Conservation (phyloP, 1,140 invertebrate species). For the Drosophila kohkoa region DNA sequence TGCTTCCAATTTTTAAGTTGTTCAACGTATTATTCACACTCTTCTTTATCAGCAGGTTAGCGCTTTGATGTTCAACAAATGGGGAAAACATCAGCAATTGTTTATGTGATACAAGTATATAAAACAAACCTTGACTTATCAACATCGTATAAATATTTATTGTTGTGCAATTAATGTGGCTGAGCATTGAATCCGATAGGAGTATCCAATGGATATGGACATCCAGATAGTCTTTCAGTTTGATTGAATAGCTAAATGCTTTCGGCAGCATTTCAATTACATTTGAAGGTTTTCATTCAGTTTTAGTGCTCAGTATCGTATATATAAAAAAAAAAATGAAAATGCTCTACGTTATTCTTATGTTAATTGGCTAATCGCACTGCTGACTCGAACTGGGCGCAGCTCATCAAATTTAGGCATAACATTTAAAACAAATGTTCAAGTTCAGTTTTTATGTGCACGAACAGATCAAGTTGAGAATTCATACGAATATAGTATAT, state of each 20-base stretch:
- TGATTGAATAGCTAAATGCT: conserved; percentile 43
- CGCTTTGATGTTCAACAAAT: conserved; percentile 34
- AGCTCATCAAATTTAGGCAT: conserved; percentile 45
- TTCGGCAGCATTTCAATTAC: conserved; percentile 50
- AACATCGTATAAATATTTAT: conserved; percentile 41
- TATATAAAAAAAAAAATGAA: conserved; percentile 28
- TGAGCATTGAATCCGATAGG: conserved; percentile 5
- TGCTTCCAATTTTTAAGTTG: neutral
- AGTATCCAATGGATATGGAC: conserved; percentile 13
- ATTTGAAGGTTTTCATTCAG: conserved; percentile 40
- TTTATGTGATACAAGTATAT: conserved; percentile 51
- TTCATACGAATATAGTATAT: no score
- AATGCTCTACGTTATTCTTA: conserved; percentile 46
- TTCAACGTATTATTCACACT: conserved; percentile 10
- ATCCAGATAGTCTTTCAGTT: conserved; percentile 42
- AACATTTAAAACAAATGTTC: conserved; percentile 34
- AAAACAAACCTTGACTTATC: conserved; percentile 45
- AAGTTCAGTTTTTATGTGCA: conserved; percentile 26
- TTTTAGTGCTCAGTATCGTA: conserved; percentile 4
- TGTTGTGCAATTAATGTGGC: conserved; percentile 42
- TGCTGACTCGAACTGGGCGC: conserved; percentile 7
- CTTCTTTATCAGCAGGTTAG: conserved; percentile 3
- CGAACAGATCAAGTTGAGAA: conserved; percentile 16
- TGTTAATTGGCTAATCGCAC: conserved; percentile 56
- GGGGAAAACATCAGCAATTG: conserved; percentile 37